Evolutionary conservation across 1,140 invertebrate species (phyloP), one percentile per base, ranked within the genome.

Genomic region (Pararge aegeria): DNA sequence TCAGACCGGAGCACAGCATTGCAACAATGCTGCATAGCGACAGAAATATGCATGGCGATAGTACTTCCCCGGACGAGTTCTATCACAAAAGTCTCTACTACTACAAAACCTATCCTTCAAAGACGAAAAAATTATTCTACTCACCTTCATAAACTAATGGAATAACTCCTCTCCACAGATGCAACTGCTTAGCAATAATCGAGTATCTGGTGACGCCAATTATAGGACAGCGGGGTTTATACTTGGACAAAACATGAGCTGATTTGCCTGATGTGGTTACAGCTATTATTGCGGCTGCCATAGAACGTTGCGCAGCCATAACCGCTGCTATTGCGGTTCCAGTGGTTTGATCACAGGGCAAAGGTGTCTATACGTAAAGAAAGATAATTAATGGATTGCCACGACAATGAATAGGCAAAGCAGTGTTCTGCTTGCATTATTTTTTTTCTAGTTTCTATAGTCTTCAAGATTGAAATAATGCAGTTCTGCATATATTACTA

Each of bases 251-350:
- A 24, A 96, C 76, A 73, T 94, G 92, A 1, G 95, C 95, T 1
- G 94, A 94, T 54, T 93, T 92, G 49, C 97, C 97, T 1, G 95
- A 95, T 0, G 95, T 96, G 20, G 97, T 98, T 12, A 97, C 91
- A 19, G 96, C 93, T 40, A 98, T 93, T 55, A 98, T 97, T 1
- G 95, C 96, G 3, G 94, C 92, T 0, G 97, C 96, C 72, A 94
- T 92, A 56, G 92, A 93, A 70, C 96, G 94, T 63, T 95, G 92
- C 0, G 96, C 95, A 3, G 96, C 95, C 68, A 97, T 93, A 0
- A 97, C 95, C 20, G 95, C 95, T 5, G 96, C 95, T 64, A 98
- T 94, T 1, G 95, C 95, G 37, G 96, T 63, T 0, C 70, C 75
- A 4, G 80, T 80, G 1, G 55, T 55, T 70, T 80, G 93, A 15